A percentile compares a stretch with the other conserved stretches of the same genome.
phyloP scores from a whole-genome alignment of 2,888 invertebrate genomes.

The Coenonympha arcania region DNA sequence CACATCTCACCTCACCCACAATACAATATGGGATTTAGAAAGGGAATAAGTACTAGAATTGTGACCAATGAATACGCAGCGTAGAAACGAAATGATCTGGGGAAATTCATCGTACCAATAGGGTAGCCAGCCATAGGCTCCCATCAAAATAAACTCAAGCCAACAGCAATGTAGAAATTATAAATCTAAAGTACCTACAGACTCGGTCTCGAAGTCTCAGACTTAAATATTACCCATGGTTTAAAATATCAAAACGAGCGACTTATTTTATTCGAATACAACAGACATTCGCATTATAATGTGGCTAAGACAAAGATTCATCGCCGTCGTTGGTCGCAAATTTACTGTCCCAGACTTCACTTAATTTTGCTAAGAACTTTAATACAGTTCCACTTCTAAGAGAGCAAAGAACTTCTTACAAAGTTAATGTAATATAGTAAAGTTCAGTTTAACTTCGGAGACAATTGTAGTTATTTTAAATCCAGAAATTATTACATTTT shows the following conservation, averaged over 20 bases:
- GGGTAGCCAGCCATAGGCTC: too few species aligned
- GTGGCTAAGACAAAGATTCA: background rate
- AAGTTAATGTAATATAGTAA: background rate
- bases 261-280: background rate
- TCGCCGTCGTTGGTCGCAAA: background rate
- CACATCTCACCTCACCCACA: too few species aligned
- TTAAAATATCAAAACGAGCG: too few species aligned
- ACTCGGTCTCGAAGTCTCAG: background rate
- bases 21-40: too few species aligned
- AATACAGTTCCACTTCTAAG: background rate
- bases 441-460: constrained; percentile 3
- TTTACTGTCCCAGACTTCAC: background rate
- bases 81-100: too few species aligned
- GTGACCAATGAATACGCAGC: too few species aligned
- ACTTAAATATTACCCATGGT: background rate
- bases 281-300: background rate
- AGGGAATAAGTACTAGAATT: too few species aligned
- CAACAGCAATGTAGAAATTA: too few species aligned
- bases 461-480: background rate
- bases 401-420: background rate
- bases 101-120: too few species aligned
- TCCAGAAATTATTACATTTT: background rate
- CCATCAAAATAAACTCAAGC: too few species aligned
- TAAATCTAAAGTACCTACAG: too few species aligned
- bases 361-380: constrained; percentile 3